These are phyloP conservation scores for Limnephilus rhombicus DNA, from an alignment of 2,888 invertebrate species.

Conservation along the genomic window DNA sequence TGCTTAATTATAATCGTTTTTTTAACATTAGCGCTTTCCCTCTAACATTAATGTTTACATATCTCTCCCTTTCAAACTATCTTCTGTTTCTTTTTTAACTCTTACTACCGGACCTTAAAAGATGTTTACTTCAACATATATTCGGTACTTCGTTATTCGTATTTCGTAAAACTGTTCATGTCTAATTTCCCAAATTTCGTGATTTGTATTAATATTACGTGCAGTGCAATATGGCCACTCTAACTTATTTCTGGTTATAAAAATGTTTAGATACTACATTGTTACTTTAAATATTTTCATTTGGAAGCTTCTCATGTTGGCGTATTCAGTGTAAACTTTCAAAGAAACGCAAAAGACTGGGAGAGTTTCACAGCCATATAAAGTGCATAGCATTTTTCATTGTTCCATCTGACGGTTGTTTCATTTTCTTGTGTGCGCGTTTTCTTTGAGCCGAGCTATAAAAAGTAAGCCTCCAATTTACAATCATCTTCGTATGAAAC, in stretches of 20 bases:
- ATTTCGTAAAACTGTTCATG: neutral
- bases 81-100: no score
- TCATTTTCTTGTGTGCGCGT: conserved; percentile 54
- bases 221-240: neutral
- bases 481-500: conserved; percentile 56
- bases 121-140: no score
- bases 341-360: conserved; percentile 12
- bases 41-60: no score
- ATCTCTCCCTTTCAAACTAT: no score
- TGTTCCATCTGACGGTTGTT: conserved; percentile 56
- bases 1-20: no score
- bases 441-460: conserved; percentile 52
- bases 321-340: conserved; percentile 19
- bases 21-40: no score
- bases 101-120: no score
- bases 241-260: neutral
- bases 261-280: neutral
- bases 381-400: conserved; percentile 59
- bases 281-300: conserved; percentile 31
- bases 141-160: no score
- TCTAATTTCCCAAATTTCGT: neutral
- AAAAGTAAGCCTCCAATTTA: conserved; percentile 59
- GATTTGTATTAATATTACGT: neutral
- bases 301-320: neutral
- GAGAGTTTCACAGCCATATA: conserved; percentile 28